Evolutionary conservation across 2,888 invertebrate genomes (phyloP), one percentile per base, ranked within the genome.

Genomic region (Scaptomyza polygonia): DNA sequence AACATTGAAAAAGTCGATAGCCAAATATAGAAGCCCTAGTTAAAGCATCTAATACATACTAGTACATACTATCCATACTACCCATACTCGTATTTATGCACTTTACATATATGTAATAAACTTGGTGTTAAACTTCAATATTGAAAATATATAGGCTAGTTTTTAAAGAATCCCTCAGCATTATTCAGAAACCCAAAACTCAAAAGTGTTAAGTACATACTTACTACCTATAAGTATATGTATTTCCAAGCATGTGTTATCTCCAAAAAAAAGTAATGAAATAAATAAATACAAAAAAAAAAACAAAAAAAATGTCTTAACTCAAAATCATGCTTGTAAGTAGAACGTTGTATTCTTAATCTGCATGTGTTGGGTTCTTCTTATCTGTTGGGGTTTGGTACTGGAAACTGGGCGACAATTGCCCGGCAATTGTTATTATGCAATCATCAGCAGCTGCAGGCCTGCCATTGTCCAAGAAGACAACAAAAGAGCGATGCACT

Each of bases 241-340:
- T 81, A 81, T 81, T 67, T 75, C 54, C 85, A 69, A 67, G 58
- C 72, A 81, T 85, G 79, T 86, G 79, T 86, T 87, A 82, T 79
- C 49, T 79, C 53, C 48, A 67, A n/a, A 42, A 62, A 70, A 25
- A 25, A 5, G 25, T 25, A 25, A 75, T 47, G 29, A 57, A 65
- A 64, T 47, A 5, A 29, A 29, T 30, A 68, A 71, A 74, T 63
- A 81, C 47, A 55, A 65, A 48, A 61, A 51, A 64, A 39, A 49
- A 25, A 4, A 25, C 25, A 25, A 25, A 5, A 25, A 25, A 25
- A 30, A 52, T 43, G 58, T 59, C 61, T 68, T 71, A 73, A 59
- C 47, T 57, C 72, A 56, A 44, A 47, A 32, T 3, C 56, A 21
- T 40, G 39, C 47, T 42, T 29, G 18, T 59, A 72, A 73, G 69